Evolutionary conservation across 2,888 invertebrate genomes (phyloP).

Genomic region (Trissolcus brochymenae): DNA sequence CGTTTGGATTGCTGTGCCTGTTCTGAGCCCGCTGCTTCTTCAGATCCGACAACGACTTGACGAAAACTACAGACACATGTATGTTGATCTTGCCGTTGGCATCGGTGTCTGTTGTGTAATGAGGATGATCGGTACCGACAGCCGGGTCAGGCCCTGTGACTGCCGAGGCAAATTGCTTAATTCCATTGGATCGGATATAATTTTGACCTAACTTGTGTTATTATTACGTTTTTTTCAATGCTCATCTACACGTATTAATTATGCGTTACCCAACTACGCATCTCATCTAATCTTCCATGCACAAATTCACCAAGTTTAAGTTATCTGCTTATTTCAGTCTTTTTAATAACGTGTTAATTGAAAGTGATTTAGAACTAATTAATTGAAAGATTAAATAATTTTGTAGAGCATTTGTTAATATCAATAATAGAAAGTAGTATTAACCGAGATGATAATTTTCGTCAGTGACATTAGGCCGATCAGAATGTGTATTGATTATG

Average conservation of each 20-base stretch:
- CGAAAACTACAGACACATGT: constrained; percentile 88
- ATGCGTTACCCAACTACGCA: not conserved
- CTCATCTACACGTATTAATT: constrained; percentile 1
- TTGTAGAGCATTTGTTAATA: too few relatives aligned
- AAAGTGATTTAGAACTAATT: too few relatives aligned
- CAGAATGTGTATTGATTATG: too few relatives aligned
- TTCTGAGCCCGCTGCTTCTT: constrained; percentile 94
- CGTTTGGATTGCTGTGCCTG: constrained; percentile 79
- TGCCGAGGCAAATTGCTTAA: constrained; percentile 73
- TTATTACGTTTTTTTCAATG: constrained; percentile 6
- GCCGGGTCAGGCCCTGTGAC: constrained; percentile 72
- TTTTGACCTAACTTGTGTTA: constrained; percentile 28
- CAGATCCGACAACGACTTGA: constrained; percentile 93
- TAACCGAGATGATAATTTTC: too few relatives aligned
- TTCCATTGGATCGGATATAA: constrained; percentile 68
- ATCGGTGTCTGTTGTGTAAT: constrained; percentile 82
- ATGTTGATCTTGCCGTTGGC: constrained; percentile 93
- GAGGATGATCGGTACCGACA: constrained; percentile 72
- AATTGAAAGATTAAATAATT: too few relatives aligned
- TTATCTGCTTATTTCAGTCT: not conserved
- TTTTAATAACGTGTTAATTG: not conserved
- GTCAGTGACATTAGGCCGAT: too few relatives aligned
- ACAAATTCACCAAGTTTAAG: not conserved
- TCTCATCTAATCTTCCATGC: not conserved
- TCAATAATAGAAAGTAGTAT: too few relatives aligned